A percentile compares a stretch with the other conserved stretches of the same genome.
Conservation (phyloP, 2,113 vertebrate species). For the Morone saxatilis region DNA sequence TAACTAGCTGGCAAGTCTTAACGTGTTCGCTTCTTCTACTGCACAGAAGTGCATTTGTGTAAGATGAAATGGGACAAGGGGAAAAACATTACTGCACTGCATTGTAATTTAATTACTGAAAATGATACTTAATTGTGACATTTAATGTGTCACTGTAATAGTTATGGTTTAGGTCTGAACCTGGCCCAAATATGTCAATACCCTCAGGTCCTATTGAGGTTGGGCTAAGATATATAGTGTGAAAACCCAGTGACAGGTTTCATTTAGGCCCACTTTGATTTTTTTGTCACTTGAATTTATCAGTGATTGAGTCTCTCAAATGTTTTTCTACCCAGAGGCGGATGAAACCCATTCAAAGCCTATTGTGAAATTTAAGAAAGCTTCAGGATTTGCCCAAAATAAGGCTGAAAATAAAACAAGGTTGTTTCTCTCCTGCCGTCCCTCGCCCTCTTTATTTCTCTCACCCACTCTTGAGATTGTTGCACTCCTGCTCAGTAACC, state of each 20-base stretch:
- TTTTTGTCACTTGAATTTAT: constrained; percentile 44
- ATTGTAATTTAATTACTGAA: constrained; percentile 4
- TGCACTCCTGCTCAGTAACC: constrained; percentile 27
- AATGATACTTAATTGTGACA: constrained; percentile 12
- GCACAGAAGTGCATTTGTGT: not conserved
- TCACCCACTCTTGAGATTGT: constrained; percentile 40
- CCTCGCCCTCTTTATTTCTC: not conserved
- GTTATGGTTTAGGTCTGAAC: constrained; percentile 3
- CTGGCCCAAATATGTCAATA: not conserved
- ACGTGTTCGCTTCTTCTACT: not conserved
- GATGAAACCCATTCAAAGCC: constrained; percentile 46
- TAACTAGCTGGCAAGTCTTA: not conserved
- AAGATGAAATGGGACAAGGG: not conserved
- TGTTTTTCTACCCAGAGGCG: constrained; percentile 20
- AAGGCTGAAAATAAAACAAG: constrained; percentile 46
- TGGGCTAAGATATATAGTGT: constrained; percentile 4
- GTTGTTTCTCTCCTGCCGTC: constrained; percentile 3
- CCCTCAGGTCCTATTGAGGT: not conserved
- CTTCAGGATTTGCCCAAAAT: constrained; percentile 45
- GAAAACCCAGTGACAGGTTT: constrained; percentile 29
- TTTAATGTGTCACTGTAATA: not conserved
- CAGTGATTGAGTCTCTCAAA: constrained; percentile 34
- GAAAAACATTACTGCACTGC: not conserved
- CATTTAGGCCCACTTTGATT: constrained; percentile 30
- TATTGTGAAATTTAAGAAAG: constrained; percentile 54